Percentiles rank a stretch among this genome's conserved stretches.
Conservation (phyloP, 1,140 invertebrate genomes). For the Hyphantria cunea region DNA sequence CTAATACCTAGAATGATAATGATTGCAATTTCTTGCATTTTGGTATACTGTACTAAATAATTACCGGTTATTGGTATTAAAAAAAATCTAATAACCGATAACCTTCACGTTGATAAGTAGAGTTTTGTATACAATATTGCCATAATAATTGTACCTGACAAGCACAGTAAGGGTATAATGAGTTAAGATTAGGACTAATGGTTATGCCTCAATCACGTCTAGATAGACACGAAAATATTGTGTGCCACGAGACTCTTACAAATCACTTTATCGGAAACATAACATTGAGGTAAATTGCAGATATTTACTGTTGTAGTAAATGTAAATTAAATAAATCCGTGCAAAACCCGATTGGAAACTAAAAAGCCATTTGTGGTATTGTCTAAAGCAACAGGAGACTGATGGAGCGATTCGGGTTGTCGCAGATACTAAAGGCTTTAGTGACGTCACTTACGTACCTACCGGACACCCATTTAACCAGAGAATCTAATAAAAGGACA, state of each 20-base stretch:
- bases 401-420: conserved; percentile 44
- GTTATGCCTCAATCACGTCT: neutral
- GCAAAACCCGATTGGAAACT: conserved; percentile 25
- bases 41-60: too few species aligned
- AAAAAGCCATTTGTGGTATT: conserved; percentile 47
- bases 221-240: neutral
- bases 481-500: conserved; percentile 23
- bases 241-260: neutral
- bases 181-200: conserved; percentile 2
- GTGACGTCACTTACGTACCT: conserved; percentile 49
- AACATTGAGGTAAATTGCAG: neutral
- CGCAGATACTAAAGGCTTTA: conserved; percentile 34
- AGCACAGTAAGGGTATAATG: neutral
- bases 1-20: too few species aligned
- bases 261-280: neutral
- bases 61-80: too few species aligned
- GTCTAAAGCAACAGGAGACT: conserved; percentile 44
- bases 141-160: neutral
- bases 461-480: conserved; percentile 41
- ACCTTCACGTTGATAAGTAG: too few species aligned
- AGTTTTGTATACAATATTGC: neutral
- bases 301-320: neutral
- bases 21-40: too few species aligned
- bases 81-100: too few species aligned
- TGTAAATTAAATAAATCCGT: conserved; percentile 9